Evolutionary conservation across 92 coral and sea anemone genomes (phyloP).

Genomic region (Pocillopora meandrina): DNA sequence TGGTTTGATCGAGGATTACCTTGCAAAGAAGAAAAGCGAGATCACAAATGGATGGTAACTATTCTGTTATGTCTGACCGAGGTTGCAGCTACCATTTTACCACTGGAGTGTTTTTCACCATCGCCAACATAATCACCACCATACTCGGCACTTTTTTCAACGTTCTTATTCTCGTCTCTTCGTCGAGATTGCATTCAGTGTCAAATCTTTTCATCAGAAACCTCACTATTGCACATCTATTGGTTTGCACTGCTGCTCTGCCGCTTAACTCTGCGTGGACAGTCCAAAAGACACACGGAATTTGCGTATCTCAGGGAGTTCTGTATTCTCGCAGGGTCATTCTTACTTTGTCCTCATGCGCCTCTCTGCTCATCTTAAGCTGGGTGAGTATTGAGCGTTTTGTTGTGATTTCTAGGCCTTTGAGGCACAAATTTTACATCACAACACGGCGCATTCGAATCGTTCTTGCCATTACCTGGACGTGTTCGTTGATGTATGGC

Average conservation of each 20-base stretch:
- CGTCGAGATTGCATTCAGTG: conserved; percentile 23
- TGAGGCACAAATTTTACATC: conserved; percentile 26
- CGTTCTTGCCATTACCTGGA: conserved; percentile 19
- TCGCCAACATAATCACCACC: neutral
- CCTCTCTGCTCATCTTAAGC: conserved; percentile 29
- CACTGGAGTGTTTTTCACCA: neutral
- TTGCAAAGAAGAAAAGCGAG: neutral
- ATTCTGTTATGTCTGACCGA: neutral
- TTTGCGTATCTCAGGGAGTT: conserved; percentile 18
- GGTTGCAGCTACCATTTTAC: conserved; percentile 1
- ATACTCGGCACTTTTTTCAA: conserved; percentile 14
- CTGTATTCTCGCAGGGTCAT: conserved; percentile 27
- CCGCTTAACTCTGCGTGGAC: conserved; percentile 35
- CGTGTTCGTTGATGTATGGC: conserved; percentile 31
- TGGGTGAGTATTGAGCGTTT: conserved; percentile 51
- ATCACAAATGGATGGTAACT: neutral
- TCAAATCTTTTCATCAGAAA: conserved; percentile 35
- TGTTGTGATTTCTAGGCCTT: conserved; percentile 46
- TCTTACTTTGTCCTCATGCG: conserved; percentile 19
- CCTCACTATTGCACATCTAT: conserved; percentile 38
- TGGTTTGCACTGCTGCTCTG: conserved; percentile 25
- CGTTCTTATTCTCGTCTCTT: conserved; percentile 14
- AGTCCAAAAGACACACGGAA: neutral
- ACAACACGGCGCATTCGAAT: conserved; percentile 7
- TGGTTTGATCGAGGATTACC: neutral